Evolutionary conservation across 2,113 vertebrate genomes (phyloP).

Genomic region (Myiozetetes cayanensis): DNA sequence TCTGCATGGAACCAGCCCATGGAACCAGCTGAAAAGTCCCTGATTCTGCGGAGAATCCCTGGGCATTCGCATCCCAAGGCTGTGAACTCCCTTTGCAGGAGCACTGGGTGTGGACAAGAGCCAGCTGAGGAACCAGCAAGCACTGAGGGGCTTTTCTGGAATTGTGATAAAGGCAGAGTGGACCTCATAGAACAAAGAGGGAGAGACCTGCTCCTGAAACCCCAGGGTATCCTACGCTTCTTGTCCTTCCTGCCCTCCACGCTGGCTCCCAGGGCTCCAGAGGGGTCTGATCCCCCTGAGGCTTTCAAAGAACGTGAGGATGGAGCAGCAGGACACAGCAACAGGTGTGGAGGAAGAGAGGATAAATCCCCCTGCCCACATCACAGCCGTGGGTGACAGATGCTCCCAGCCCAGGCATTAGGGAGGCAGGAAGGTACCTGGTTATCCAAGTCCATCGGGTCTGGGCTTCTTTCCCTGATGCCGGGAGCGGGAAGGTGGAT

Average conservation of each 20-base stretch:
- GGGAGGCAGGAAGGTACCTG: neutral
- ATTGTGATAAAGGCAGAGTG: fast-evolving
- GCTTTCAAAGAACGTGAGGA: neutral
- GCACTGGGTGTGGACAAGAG: fast-evolving
- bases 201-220: neutral
- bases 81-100: neutral
- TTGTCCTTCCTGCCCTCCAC: neutral
- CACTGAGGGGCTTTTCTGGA: neutral
- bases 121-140: fast-evolving
- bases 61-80: neutral
- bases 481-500: neutral
- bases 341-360: neutral
- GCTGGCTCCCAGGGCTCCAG: neutral
- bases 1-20: neutral
- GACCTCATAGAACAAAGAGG: fast-evolving
- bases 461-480: neutral
- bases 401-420: neutral
- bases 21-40: slow-evolving; percentile 33
- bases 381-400: neutral
- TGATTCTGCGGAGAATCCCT: neutral
- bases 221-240: fast-evolving
- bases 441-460: neutral
- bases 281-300: fast-evolving
- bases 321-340: neutral
- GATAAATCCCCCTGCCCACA: neutral